Conservation (phyloP, 2,113 vertebrate species). For the Spermophilus dauricus region DNA sequence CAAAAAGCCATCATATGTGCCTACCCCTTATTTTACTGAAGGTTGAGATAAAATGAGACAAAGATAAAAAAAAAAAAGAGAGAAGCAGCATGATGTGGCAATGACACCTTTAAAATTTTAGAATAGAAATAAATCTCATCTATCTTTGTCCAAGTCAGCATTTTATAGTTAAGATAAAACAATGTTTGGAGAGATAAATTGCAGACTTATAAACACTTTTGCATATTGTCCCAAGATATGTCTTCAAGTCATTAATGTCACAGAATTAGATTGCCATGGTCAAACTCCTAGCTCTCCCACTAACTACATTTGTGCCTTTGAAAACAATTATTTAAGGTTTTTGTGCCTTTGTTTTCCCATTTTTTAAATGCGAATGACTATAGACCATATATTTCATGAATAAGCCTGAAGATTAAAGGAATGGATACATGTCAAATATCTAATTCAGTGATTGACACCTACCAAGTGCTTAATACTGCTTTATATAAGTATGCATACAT, state of each 20-base stretch:
- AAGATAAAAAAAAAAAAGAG: background rate
- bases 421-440: background rate
- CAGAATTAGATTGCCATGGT: background rate
- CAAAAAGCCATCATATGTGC: background rate
- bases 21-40: background rate
- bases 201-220: background rate
- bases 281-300: background rate
- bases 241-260: background rate
- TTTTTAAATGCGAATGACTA: background rate
- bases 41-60: background rate
- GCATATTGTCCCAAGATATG: background rate
- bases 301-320: background rate
- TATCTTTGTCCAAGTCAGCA: background rate
- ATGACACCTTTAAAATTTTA: background rate
- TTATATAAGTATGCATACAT: background rate
- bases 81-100: background rate
- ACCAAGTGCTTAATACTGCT: background rate
- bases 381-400: background rate
- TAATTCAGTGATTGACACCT: background rate
- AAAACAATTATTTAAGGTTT: background rate
- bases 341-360: background rate
- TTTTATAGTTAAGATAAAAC: background rate
- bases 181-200: background rate
- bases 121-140: background rate
- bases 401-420: background rate